phyloP scores from a whole-genome alignment of 2,888 invertebrate genomes.

The Spicauda simplicius region DNA sequence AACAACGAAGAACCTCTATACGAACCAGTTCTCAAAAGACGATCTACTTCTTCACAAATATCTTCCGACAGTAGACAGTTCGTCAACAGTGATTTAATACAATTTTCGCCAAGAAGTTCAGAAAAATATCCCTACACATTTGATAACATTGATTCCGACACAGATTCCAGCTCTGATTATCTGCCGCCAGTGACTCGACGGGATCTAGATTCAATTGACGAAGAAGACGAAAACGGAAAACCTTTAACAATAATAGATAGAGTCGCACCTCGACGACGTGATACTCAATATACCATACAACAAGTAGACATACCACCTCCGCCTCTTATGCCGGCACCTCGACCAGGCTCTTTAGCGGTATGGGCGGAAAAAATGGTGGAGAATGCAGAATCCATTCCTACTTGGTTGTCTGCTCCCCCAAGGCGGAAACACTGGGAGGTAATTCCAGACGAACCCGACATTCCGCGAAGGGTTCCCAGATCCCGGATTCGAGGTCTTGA shows the following conservation, averaged over 20 bases:
- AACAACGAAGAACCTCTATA: constrained; percentile 54
- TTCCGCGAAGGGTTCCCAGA: constrained; percentile 71
- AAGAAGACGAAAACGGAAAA: constrained; percentile 69
- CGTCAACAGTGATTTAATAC: constrained; percentile 66
- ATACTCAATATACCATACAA: constrained; percentile 65
- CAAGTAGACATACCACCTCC: constrained; percentile 79
- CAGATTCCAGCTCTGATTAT: constrained; percentile 67
- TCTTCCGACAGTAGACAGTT: constrained; percentile 46
- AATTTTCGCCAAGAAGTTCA: constrained; percentile 66
- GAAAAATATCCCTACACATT: constrained; percentile 54
- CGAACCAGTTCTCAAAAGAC: constrained; percentile 58
- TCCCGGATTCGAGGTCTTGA: constrained; percentile 87
- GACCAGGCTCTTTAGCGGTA: constrained; percentile 68
- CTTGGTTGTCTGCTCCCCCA: constrained; percentile 78
- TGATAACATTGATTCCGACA: constrained; percentile 54
- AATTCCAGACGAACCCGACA: constrained; percentile 68
- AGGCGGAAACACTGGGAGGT: constrained; percentile 70
- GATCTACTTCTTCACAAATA: constrained; percentile 48
- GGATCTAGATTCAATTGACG: constrained; percentile 51
- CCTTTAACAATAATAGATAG: constrained; percentile 71
- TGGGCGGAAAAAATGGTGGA: constrained; percentile 82
- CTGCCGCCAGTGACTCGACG: constrained; percentile 52
- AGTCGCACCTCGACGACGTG: constrained; percentile 66
- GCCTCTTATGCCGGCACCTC: constrained; percentile 71
- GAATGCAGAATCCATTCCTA: constrained; percentile 82